phyloP scores from a whole-genome alignment of 2,888 invertebrate genomes.

The Ariolimax columbianus region DNA sequence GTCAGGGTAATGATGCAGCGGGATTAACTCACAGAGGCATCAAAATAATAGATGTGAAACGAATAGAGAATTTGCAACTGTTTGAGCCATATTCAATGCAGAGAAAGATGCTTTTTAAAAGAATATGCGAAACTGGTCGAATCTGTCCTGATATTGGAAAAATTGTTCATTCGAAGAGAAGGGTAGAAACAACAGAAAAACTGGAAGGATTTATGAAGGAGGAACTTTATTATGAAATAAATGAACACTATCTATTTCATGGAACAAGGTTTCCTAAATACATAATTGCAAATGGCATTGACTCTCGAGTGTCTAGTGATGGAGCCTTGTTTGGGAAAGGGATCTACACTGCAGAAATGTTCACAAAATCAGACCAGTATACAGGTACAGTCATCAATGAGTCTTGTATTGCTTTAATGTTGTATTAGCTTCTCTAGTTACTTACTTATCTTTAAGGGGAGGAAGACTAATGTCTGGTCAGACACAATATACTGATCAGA shows the following conservation, averaged over 20 bases:
- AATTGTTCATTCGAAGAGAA: conserved; percentile 36
- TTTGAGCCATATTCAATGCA: conserved; percentile 58
- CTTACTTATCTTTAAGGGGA: too few species aligned
- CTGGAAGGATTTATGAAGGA: conserved; percentile 30
- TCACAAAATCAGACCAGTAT: conserved; percentile 69
- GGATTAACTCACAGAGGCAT: conserved; percentile 1
- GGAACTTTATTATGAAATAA: conserved; percentile 59
- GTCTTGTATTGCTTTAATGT: not conserved
- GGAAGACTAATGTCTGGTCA: too few species aligned
- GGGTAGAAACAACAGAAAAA: conserved; percentile 9
- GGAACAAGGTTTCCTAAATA: conserved; percentile 61
- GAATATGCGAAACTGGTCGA: too few species aligned
- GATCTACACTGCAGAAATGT: conserved; percentile 66
- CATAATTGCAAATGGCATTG: conserved; percentile 61
- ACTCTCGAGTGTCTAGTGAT: conserved; percentile 56
- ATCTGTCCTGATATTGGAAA: conserved; percentile 49
- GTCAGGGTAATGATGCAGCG: conserved; percentile 63
- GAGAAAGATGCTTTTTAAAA: conserved; percentile 54
- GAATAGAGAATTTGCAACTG: conserved; percentile 64
- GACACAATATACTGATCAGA: too few species aligned
- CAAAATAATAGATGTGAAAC: conserved; percentile 59
- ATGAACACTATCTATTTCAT: conserved; percentile 68
- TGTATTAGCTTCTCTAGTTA: not conserved
- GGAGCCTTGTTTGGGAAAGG: conserved; percentile 65
- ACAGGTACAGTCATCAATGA: conserved; percentile 54